Conservation (phyloP, 2,888 invertebrate genomes). For the Trissoscelio sp. region DNA sequence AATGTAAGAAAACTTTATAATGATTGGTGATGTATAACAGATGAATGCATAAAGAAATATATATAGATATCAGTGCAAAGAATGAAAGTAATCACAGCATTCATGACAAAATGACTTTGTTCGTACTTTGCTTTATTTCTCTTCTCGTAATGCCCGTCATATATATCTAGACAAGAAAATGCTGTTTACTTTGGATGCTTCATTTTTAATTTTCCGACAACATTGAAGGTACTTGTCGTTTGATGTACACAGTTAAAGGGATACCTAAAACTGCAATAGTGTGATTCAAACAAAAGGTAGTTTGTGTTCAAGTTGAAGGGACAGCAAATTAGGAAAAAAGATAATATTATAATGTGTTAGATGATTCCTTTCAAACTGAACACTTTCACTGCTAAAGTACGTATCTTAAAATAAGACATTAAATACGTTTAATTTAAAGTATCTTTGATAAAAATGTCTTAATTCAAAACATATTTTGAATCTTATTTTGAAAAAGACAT, state of each 20-base stretch:
- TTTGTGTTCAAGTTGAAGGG: background rate
- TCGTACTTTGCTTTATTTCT: slow-evolving; percentile 11
- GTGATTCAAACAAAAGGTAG: background rate
- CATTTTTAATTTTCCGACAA: slow-evolving; percentile 15
- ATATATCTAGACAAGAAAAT: slow-evolving; percentile 52
- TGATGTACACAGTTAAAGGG: background rate
- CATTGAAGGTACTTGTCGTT: slow-evolving; percentile 2
- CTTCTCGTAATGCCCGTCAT: slow-evolving; percentile 53
- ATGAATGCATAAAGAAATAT: slow-evolving; percentile 46
- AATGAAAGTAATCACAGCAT: slow-evolving; percentile 43
- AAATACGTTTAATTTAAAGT: no score
- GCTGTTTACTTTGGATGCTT: slow-evolving; percentile 48
- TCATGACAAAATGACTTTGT: slow-evolving; percentile 29
- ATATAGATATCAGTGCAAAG: slow-evolving; percentile 30
- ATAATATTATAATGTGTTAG: no score
- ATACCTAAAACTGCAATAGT: background rate
- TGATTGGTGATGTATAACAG: slow-evolving; percentile 40
- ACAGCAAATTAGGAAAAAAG: no score
- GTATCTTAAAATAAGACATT: no score
- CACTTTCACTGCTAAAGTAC: no score
- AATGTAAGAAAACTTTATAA: slow-evolving; percentile 44
- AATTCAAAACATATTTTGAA: no score
- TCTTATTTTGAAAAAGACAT: no score
- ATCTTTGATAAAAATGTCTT: no score
- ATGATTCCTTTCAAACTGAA: no score